These are phyloP conservation scores for Creontiades dilutus DNA, from an alignment of 2,888 invertebrate genomes.

Conservation along the genomic window DNA sequence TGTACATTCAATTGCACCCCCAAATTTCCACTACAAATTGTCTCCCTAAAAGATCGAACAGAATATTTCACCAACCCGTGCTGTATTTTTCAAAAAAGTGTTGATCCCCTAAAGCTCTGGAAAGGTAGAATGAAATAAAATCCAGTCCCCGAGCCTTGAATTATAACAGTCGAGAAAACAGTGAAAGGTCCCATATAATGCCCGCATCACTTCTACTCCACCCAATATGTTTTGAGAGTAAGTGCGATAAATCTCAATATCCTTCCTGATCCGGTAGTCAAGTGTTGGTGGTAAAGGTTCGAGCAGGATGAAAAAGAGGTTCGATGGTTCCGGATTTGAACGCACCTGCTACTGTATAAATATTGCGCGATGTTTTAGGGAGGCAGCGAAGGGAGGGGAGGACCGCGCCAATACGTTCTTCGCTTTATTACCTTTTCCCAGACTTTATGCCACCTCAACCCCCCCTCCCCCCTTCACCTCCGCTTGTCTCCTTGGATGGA, in stretches of 20 bases:
- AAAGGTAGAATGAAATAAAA: neutral
- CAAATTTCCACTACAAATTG: no score
- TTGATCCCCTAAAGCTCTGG: neutral
- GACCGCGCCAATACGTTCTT: constrained; percentile 15
- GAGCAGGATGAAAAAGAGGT: neutral
- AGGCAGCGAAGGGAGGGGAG: neutral
- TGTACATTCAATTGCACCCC: no score
- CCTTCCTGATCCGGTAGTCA: constrained; percentile 20
- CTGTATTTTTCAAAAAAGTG: no score
- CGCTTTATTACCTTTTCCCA: constrained; percentile 31
- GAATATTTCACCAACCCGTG: no score
- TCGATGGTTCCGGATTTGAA: neutral
- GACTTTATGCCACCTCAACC: neutral
- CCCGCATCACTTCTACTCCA: neutral
- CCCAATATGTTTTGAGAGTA: constrained; percentile 1
- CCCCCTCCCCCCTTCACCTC: neutral
- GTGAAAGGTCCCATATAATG: neutral
- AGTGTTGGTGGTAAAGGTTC: neutral
- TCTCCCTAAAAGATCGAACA: no score
- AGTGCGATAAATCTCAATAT: constrained; percentile 8
- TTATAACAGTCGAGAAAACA: neutral
- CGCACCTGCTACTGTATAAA: constrained; percentile 39
- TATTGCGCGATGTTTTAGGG: constrained; percentile 34
- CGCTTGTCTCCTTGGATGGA: neutral
- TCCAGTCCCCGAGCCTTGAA: neutral